Conservation (phyloP, 1,140 invertebrate species). For the Tetramorium parvispinum region DNA sequence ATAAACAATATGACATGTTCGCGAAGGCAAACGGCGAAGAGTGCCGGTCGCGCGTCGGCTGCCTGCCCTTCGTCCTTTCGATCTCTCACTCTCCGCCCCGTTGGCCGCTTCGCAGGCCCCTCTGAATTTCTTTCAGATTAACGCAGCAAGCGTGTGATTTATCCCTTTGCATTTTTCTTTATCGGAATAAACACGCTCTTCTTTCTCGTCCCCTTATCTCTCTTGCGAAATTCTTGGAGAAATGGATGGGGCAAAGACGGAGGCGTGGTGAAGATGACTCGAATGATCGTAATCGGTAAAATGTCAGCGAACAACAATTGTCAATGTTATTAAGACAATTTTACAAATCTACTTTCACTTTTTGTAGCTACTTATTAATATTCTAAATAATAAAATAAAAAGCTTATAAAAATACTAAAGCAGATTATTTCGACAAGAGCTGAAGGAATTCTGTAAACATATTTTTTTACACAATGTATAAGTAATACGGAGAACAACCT, state of each 20-base stretch:
- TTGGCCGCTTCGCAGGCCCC: background rate
- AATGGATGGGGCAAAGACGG: background rate
- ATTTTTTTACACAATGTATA: too few species aligned
- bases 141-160: conserved; percentile 46
- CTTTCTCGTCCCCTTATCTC: conserved; percentile 10
- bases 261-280: background rate
- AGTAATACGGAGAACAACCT: background rate
- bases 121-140: conserved; percentile 41
- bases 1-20: conserved; percentile 70
- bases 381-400: background rate
- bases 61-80: conserved; percentile 39
- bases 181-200: conserved; percentile 25
- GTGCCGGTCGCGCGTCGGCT: conserved; percentile 20
- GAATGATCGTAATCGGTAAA: background rate
- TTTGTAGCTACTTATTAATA: background rate
- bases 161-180: conserved; percentile 37
- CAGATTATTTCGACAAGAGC: background rate
- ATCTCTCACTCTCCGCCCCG: conserved; percentile 1
- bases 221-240: background rate
- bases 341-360: background rate
- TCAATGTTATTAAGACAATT: background rate
- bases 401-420: background rate
- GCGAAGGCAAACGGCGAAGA: conserved; percentile 51
- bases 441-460: background rate
- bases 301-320: background rate